A percentile compares a stretch with the other conserved stretches of the same genome.
phyloP scores from a whole-genome alignment of 2,113 vertebrate genomes.

The Hippocampus guttulatus region DNA sequence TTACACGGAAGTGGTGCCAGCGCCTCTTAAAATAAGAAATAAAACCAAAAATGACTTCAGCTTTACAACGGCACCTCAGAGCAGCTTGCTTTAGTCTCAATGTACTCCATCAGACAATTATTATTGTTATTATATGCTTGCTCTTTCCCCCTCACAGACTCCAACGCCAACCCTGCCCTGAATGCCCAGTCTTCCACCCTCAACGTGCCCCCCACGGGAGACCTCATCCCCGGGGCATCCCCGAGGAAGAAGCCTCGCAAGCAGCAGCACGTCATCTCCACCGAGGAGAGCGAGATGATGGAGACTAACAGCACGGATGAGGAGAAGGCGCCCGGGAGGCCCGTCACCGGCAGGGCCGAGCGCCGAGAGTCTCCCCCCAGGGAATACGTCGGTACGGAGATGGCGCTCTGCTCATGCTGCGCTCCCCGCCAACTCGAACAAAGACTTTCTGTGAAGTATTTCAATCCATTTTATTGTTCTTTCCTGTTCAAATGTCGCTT shows the following conservation, averaged over 20 bases:
- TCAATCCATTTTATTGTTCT: no score
- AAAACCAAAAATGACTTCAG: no score
- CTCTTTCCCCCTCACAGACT: slow-evolving; percentile 28
- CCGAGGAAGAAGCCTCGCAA: slow-evolving; percentile 97
- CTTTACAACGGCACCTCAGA: no score
- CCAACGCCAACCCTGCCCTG: slow-evolving; percentile 61
- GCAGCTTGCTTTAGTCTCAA: no score
- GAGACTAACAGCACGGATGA: slow-evolving; percentile 98
- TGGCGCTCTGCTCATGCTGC: background rate
- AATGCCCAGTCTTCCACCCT: slow-evolving; percentile 78
- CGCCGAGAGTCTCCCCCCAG: slow-evolving; percentile 92
- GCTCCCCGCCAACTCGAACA: no score
- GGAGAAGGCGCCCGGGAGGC: slow-evolving; percentile 83
- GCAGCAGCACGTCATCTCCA: slow-evolving; percentile 96
- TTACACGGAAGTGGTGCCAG: background rate
- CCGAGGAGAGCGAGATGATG: slow-evolving; percentile 97
- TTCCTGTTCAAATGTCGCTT: background rate
- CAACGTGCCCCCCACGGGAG: slow-evolving; percentile 74
- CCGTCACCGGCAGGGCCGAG: slow-evolving; percentile 80
- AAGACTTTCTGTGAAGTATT: background rate
- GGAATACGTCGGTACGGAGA: slow-evolving; percentile 87
- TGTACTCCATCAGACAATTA: no score
- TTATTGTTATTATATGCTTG: background rate
- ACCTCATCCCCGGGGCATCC: slow-evolving; percentile 90
- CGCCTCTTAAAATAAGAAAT: no score